Evolutionary conservation across 2,797 vertebrate species (phyloP), one percentile per base, ranked within the genome.

Genomic region (Fundulus diaphanus): DNA sequence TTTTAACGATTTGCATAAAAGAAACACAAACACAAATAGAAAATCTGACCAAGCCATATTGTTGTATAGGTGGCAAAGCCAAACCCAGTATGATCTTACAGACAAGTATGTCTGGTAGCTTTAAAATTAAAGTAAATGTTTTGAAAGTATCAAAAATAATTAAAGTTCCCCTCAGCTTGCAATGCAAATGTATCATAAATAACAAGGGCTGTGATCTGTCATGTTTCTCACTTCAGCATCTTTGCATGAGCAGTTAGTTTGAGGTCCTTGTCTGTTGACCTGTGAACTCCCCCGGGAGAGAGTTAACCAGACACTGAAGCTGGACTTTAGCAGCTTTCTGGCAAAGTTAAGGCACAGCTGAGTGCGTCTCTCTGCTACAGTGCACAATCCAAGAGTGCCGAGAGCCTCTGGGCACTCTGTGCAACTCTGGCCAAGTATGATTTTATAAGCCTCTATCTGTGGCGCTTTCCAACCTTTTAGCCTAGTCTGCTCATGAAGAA

Each of bases 351-450:
- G 67, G 59, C 70, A 77, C 79, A 80, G 77, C 70, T 80, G 77
- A 78, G 72, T 70, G 67, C 31, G 6, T 82, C 80, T 85, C 69
- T 78, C 72, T 82, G 74, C 57, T 80, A 75, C 74, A 85, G 61
- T 57, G 73, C 74, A 76, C 69, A 82, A 82, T 84, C 76, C 52
- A 51, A 84, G 79, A 71, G 72, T 72, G 72, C 68, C 73, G 79
- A 72, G 29, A 72, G 82, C 72, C 72, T 79, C 78, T 73, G 72
- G 79, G 37, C 70, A 68, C 51, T 37, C 76, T 57, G 65, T 68
- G 76, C 67, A 77, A 48, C 76, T 77, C 70, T 81, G 67, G 73
- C 73, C 70, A 77, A 79, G 72, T 80, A 74, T 74, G 49, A 87
- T 79, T 82, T 69, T 59, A 82, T 70, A 84, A 72, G 74, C 77